These are phyloP conservation scores for Myotis lucifugus DNA, from an alignment of 2,113 vertebrate genomes.

Conservation along the genomic window DNA sequence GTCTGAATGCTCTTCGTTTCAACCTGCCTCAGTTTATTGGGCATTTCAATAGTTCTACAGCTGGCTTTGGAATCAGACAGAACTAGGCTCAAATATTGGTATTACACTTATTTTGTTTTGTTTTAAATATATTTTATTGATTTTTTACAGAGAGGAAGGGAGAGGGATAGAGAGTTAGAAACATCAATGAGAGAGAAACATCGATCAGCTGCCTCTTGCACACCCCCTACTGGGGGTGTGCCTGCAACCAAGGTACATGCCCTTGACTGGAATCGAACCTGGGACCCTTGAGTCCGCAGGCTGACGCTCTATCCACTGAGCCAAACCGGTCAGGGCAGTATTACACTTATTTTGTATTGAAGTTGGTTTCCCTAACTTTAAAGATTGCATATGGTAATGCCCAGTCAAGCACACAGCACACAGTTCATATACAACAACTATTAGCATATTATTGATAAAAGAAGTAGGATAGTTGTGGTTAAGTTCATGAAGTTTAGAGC, in stretches of 20 bases:
- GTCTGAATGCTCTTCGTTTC: not conserved
- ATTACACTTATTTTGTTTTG: not conserved
- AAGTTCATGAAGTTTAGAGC: not conserved
- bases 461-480: not conserved
- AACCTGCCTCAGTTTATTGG: not conserved
- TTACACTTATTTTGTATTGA: not conserved
- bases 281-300: too few species aligned
- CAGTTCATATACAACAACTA: not conserved
- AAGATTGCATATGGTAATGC: not conserved
- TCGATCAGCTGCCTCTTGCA: too few species aligned
- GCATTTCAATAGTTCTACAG: not conserved
- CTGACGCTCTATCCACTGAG: too few species aligned
- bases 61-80: not conserved
- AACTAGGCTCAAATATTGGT: not conserved
- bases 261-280: too few species aligned
- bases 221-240: too few species aligned
- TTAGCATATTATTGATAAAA: not conserved
- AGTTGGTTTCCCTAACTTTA: not conserved
- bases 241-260: too few species aligned
- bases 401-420: not conserved
- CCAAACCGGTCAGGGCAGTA: too few species aligned
- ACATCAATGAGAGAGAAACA: too few species aligned
- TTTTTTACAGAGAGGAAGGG: too few species aligned
- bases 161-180: too few species aligned
- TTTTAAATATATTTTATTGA: too few species aligned